Evolutionary conservation across 2,888 invertebrate species (phyloP).

Genomic region (Ceratothoa steindachneri): DNA sequence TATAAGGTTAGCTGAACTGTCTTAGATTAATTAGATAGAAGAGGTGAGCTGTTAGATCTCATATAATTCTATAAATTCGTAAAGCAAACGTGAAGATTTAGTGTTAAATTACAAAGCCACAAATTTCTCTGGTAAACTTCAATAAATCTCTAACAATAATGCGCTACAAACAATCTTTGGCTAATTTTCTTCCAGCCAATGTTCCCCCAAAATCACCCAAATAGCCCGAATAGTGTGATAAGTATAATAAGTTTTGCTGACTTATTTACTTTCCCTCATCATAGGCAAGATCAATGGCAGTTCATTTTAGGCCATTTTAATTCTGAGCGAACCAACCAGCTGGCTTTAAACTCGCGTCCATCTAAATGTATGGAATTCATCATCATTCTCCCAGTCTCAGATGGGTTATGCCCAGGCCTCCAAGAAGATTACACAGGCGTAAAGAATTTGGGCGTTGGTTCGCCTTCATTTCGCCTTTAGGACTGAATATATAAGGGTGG

Average conservation of each 20-base stretch:
- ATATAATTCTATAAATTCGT: no score
- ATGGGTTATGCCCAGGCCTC: conserved; percentile 29
- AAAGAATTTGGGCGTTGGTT: not conserved
- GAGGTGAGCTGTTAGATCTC: no score
- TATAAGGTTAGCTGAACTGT: no score
- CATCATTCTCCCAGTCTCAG: conserved; percentile 29
- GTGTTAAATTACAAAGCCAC: no score
- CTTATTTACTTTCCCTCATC: conserved; percentile 11
- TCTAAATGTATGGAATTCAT: conserved; percentile 40
- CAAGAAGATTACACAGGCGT: not conserved
- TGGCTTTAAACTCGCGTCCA: conserved; percentile 20
- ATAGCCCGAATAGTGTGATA: conserved; percentile 3
- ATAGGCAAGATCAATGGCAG: conserved; percentile 12
- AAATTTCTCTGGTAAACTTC: not conserved
- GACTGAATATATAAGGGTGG: not conserved
- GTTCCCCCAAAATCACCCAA: conserved; percentile 1
- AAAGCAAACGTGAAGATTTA: no score
- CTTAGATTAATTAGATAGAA: no score
- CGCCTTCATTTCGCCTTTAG: not conserved
- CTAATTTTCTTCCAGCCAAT: not conserved
- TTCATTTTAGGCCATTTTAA: conserved; percentile 15
- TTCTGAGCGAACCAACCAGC: conserved; percentile 8
- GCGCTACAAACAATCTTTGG: not conserved
- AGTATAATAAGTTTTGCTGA: conserved; percentile 12
- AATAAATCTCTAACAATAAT: not conserved